These are phyloP conservation scores for Nannospalax galili DNA, from an alignment of 2,113 vertebrate genomes.

Conservation along the genomic window DNA sequence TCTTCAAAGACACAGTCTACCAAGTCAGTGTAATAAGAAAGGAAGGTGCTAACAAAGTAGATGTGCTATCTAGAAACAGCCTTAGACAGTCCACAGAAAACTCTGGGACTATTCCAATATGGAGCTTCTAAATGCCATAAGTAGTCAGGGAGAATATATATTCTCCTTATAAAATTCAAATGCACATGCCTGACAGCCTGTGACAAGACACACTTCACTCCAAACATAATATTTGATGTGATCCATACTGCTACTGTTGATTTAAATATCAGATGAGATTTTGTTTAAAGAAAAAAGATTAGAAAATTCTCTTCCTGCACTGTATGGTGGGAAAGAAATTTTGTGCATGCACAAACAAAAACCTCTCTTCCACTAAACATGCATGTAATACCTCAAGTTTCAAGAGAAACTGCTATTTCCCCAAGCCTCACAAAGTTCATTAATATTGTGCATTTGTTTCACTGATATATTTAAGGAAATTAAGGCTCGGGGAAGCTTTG, in stretches of 20 bases:
- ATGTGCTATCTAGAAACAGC: conserved; percentile 48
- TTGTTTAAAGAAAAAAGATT: conserved; percentile 32
- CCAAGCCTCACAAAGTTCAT: conserved; percentile 18
- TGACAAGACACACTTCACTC: conserved; percentile 1
- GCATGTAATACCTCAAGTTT: neutral
- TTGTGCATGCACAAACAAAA: conserved; percentile 8
- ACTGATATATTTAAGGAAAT: conserved; percentile 52
- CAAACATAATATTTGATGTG: conserved; percentile 45
- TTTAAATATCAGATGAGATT: conserved; percentile 12
- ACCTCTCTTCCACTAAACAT: conserved; percentile 27
- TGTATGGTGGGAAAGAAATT: neutral
- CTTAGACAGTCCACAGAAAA: neutral
- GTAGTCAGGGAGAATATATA: neutral
- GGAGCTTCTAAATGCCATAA: conserved; percentile 1
- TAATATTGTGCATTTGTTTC: conserved; percentile 47
- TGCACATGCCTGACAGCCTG: neutral
- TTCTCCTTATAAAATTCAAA: conserved; percentile 52
- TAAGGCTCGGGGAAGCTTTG: neutral
- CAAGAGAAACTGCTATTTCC: conserved; percentile 41
- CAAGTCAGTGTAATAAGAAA: neutral
- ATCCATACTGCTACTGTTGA: conserved; percentile 39
- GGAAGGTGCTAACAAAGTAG: conserved; percentile 11
- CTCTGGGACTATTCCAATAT: neutral
- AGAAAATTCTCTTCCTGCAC: conserved; percentile 7
- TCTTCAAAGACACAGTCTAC: neutral